phyloP scores from a whole-genome alignment of 92 coral and sea anemone genomes.

The Actinernus sp. region DNA sequence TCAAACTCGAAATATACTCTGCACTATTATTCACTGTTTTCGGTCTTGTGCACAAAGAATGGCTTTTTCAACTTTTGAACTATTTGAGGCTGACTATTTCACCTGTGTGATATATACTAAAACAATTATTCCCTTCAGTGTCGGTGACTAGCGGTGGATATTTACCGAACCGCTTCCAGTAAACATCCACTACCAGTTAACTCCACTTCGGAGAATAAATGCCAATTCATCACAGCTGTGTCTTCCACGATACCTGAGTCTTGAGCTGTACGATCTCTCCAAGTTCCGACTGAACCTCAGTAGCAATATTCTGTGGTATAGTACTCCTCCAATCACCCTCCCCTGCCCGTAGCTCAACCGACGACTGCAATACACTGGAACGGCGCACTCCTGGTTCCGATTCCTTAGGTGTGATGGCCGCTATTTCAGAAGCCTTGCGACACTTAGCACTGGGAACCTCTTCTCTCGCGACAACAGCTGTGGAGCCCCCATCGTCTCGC shows the following conservation, averaged over 20 bases:
- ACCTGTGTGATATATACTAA: too few species aligned
- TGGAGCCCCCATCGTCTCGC: constrained; percentile 28
- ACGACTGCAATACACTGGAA: constrained; percentile 34
- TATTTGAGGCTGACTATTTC: too few species aligned
- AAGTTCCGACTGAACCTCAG: constrained; percentile 79
- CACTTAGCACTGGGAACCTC: constrained; percentile 1
- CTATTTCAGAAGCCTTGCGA: constrained; percentile 58
- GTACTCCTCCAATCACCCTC: constrained; percentile 84
- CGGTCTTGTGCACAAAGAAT: too few species aligned
- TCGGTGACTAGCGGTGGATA: too few species aligned
- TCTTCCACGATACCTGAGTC: constrained; percentile 89
- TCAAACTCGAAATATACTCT: too few species aligned
- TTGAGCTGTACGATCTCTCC: constrained; percentile 83
- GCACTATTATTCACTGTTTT: too few species aligned
- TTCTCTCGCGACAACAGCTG: constrained; percentile 3
- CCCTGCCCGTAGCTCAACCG: constrained; percentile 39
- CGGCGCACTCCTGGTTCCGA: constrained; percentile 27
- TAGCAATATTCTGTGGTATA: constrained; percentile 75
- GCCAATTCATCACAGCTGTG: too few species aligned
- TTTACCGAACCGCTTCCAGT: too few species aligned
- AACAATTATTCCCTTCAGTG: too few species aligned
- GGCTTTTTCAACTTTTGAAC: too few species aligned
- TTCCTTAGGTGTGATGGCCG: constrained; percentile 24
- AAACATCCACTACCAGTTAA: too few species aligned
- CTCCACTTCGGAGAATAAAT: too few species aligned